Conservation (phyloP, 2,797 vertebrate genomes). For the Orestias chungarensis region DNA sequence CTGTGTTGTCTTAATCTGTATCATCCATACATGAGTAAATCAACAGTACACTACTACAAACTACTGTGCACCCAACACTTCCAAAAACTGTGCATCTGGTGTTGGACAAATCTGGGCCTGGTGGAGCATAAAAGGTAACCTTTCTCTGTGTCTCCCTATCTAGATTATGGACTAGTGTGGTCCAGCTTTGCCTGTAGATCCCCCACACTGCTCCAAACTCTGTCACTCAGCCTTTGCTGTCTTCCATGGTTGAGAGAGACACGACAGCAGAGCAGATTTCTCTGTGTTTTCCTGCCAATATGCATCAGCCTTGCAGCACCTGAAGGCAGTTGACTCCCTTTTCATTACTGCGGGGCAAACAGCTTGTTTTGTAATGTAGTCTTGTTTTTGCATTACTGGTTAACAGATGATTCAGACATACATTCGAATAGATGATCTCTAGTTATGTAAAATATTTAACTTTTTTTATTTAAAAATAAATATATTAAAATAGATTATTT, state of each 20-base stretch:
- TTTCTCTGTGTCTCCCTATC: constrained; percentile 20
- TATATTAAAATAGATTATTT: constrained; percentile 8
- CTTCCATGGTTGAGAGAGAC: constrained; percentile 75
- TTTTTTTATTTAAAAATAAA: constrained; percentile 26
- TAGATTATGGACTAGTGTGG: constrained; percentile 57
- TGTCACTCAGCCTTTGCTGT: constrained; percentile 78
- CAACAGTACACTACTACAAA: background rate
- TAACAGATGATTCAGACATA: constrained; percentile 48
- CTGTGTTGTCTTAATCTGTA: constrained; percentile 26
- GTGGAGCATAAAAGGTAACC: constrained; percentile 63
- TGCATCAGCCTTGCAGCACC: constrained; percentile 70
- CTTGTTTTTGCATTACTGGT: constrained; percentile 34
- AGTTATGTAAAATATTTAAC: constrained; percentile 30
- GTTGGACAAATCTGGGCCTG: constrained; percentile 63
- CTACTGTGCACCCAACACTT: constrained; percentile 30
- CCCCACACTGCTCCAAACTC: constrained; percentile 77
- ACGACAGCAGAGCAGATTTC: constrained; percentile 79
- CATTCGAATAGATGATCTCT: constrained; percentile 56
- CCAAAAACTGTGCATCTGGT: constrained; percentile 58
- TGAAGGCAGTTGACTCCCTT: constrained; percentile 73
- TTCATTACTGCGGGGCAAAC: constrained; percentile 69
- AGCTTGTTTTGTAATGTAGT: constrained; percentile 58
- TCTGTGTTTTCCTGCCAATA: constrained; percentile 75
- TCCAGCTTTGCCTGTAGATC: constrained; percentile 69
- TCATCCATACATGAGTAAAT: constrained; percentile 18